phyloP scores from a whole-genome alignment of 2,113 vertebrate genomes.

The human (Homo sapiens) region GRCh38 chr6:134763001-134763500 shows the following conservation, averaged over 20 bases:
- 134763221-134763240: background rate
- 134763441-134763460: background rate
- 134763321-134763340: background rate
- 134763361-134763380: background rate
- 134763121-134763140: background rate
- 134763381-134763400: background rate
- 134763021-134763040: background rate
- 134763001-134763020: background rate
- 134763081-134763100: slow-evolving; percentile 34
- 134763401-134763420: background rate
- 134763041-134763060: background rate
- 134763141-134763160: background rate
- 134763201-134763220: background rate
- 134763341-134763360: background rate
- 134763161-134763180: background rate
- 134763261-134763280: background rate
- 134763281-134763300: background rate
- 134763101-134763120: background rate
- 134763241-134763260: background rate
- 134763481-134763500: too few species aligned
- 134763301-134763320: background rate
- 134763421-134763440: background rate
- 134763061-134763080: background rate
- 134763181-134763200: background rate
- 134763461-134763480: too few species aligned